Base-by-base conservation (phyloP, 2,888 invertebrate genomes). In the Drosophila ezoana region DNA sequence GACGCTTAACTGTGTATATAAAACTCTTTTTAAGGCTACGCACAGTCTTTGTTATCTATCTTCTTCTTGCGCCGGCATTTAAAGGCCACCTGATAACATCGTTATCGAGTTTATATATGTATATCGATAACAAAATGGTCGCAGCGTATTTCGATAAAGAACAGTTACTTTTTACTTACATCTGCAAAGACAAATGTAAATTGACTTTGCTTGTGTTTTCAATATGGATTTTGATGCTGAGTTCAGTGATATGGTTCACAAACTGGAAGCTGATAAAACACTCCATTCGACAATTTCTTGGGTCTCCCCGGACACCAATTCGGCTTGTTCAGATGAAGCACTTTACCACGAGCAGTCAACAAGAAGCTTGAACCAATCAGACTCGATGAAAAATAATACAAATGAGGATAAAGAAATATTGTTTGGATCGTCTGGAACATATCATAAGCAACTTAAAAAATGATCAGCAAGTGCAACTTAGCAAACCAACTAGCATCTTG, bases 11-110 rank as follows among this genome's bases (percentile, higher is more conserved):
- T 43, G 47, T 33, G 47, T 28, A 54, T 35, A 6, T 23, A 41
- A 40, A 14, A 32, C n/a, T 2, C 10, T 41, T 37, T 37, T 44
- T 13, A 14, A 14, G 35, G 18, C 13, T n/a, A 8, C 5, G 13
- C 28, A 28, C 38, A 66, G 56, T 40, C 16, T 45, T 73, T 76
- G 70, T 79, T 76, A 73, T 79, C 79, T 78, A 49, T 74, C 58
- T 65, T 70, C 70, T 62, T 74, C 79, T 75, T 74, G 37, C 44
- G 18, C 79, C 76, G 79, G 79, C 70, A 63, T 68, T 77, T 77
- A 32, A 62, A 57, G 41, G 8, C 51, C 51, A 43, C 13, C 14
- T 40, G 60, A 74, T 62, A 54, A 47, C 62, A 43, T 28, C 11
- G 10, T 6, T 57, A 52, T 51, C 62, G 54, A 61, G 35, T 32